Evolutionary conservation across 2,888 invertebrate species (phyloP).

Genomic region (Conus canariensis): DNA sequence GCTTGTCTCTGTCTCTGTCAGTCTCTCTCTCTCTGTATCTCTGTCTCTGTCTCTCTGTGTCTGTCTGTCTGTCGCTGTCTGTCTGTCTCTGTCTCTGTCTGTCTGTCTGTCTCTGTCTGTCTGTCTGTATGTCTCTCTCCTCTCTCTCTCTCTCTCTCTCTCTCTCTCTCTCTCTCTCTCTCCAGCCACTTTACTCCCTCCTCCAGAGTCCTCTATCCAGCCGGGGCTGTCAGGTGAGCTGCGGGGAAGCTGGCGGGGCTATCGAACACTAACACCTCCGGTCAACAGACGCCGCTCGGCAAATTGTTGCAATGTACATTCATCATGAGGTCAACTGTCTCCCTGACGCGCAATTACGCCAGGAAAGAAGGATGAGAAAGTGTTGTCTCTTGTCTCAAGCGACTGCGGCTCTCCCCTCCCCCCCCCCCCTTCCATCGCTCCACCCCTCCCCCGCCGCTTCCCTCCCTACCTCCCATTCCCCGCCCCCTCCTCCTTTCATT

Average conservation of each 20-base stretch:
- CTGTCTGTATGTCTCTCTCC: neutral
- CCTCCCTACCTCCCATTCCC: too few relatives aligned
- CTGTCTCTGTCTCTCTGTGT: neutral
- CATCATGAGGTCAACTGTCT: slow-evolving; percentile 36
- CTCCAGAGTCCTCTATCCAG: too few relatives aligned
- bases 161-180: neutral
- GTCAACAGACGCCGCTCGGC: slow-evolving; percentile 17
- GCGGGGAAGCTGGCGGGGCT: neutral
- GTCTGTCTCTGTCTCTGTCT: neutral
- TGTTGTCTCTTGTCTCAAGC: slow-evolving; percentile 17
- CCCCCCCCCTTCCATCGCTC: too few relatives aligned
- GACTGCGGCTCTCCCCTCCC: too few relatives aligned
- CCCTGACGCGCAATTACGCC: slow-evolving; percentile 17
- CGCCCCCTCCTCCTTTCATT: too few relatives aligned
- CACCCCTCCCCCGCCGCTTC: too few relatives aligned
- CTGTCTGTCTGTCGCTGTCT: neutral
- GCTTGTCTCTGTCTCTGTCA: neutral
- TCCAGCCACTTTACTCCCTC: neutral
- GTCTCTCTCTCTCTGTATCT: neutral
- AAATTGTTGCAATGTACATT: slow-evolving; percentile 32
- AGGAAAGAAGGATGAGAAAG: slow-evolving; percentile 12
- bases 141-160: neutral
- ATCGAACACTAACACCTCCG: slow-evolving; percentile 18
- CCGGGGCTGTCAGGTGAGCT: neutral
- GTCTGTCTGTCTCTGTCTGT: neutral